These are phyloP conservation scores for Vanessa tameamea DNA, from an alignment of 1,140 invertebrate genomes.

Conservation along the genomic window DNA sequence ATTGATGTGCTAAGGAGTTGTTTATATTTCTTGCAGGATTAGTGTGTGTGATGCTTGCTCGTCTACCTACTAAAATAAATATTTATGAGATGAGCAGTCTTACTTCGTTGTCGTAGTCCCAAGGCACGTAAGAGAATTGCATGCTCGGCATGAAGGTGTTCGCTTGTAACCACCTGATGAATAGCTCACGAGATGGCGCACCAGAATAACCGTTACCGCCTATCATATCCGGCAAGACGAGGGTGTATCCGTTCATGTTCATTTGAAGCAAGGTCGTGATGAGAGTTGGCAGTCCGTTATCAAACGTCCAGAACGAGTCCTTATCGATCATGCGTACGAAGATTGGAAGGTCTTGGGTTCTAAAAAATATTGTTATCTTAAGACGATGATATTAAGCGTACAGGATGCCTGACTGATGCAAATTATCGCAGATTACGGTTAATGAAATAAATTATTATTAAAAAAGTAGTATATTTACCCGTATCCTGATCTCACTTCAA, in stretches of 20 bases:
- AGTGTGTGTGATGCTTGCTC: too few relatives aligned
- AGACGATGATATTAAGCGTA: too few relatives aligned
- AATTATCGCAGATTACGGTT: too few relatives aligned
- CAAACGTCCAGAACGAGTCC: constrained; percentile 88
- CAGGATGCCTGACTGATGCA: too few relatives aligned
- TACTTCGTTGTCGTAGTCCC: constrained; percentile 90
- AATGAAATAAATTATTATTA: too few relatives aligned
- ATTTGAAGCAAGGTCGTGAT: constrained; percentile 91
- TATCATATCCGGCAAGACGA: constrained; percentile 95
- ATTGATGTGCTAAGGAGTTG: too few relatives aligned
- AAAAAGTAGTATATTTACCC: constrained; percentile 53
- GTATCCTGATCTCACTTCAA: constrained; percentile 86
- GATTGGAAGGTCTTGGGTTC: constrained; percentile 88
- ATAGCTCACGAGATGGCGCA: constrained; percentile 89
- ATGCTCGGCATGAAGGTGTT: constrained; percentile 93
- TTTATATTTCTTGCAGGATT: too few relatives aligned
- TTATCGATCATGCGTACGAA: constrained; percentile 95
- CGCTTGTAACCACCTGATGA: constrained; percentile 93
- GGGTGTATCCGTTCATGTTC: constrained; percentile 92
- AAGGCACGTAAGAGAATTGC: constrained; percentile 94
- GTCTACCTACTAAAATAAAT: too few relatives aligned
- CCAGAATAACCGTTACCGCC: constrained; percentile 91
- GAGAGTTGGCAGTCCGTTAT: constrained; percentile 89
- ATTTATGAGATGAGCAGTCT: too few relatives aligned
- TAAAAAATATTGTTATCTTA: constrained; percentile 48